Base-by-base conservation (phyloP, 2,797 vertebrate species). In the Alfaro cultratus region DNA sequence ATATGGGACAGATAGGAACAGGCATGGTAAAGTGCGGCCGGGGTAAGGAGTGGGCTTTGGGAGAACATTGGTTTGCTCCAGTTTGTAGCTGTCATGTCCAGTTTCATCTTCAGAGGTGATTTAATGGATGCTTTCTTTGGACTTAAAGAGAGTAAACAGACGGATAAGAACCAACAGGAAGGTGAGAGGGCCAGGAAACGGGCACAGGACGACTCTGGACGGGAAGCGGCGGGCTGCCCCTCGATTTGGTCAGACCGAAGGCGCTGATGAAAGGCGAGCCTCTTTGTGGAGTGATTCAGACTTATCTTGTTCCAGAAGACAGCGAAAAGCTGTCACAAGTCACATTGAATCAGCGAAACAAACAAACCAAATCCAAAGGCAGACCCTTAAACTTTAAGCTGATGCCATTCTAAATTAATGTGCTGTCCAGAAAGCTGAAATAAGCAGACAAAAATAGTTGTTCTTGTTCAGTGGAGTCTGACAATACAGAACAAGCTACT, bases 71-170 rank as follows among this genome's bases (percentile, higher is more conserved):
- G 85, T 93, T 93, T 94, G 88, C 90, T 94, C 91, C 86, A 90
- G 90, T 94, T 94, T 94, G 91, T 91, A 72, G 89, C 87, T 93
- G 93, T 95, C 94, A 89, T 73, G 85, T 93, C 84, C 78, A 6
- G 62, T 94, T 91, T 81, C 67, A 55, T 93, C 88, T 84, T 80
- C 51, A 82, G 87, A 89, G 86, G 85, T 89, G 89, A 94, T 91
- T 91, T 91, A 93, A 93, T 85, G 81, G 82, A 81, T 85, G 86
- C 85, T 78, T 90, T 76, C 83, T 87, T 87, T 77, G 78, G 85
- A 91, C 82, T 85, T 67, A 75, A 82, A 87, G 73, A 74, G 75
- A 75, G 84, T 83, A 89, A 92, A 87, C 85, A 86, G 86, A 90
- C 73, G 43, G 83, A 92, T 89, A 85, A 85, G 83, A 92, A 85